Evolutionary conservation across 2,888 invertebrate genomes (phyloP), one percentile per base, ranked within the genome.

Genomic region (Clunio marinus): DNA sequence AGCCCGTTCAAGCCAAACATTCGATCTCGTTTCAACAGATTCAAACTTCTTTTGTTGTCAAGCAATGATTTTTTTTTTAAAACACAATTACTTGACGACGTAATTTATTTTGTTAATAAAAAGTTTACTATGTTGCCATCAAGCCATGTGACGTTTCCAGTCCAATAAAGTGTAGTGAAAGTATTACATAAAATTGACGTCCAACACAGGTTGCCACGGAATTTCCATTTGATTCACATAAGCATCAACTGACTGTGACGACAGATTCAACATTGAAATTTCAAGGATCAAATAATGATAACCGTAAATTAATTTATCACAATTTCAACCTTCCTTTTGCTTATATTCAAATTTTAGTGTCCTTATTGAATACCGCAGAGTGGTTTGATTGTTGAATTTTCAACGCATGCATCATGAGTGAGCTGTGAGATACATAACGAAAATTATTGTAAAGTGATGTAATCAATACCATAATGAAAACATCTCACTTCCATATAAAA

Each of bases 121-220:
- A n/a, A n/a, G n/a, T n/a, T n/a, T n/a, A n/a, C n/a, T n/a, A n/a
- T n/a, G n/a, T n/a, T n/a, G n/a, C n/a, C n/a, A n/a, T n/a, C n/a
- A n/a, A n/a, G n/a, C n/a, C n/a, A n/a, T n/a, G n/a, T n/a, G n/a
- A n/a, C n/a, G n/a, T 51, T 51, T 51, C 51, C 51, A 51, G 51
- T 51, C 24, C 51, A 51, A n/a, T n/a, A n/a, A n/a, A 20, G 24
- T 51, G 51, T 35, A 37, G 62, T 62, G 62, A 62, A 62, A 62
- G 62, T 62, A 20, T 62, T 62, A 32, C 62, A 20, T 62, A 62
- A 62, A 62, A 58, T 51, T 27, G 57, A 51, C 2, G 51, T 22
- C 22, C 20, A 22, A 22, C 51, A 7, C 8, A 7, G 22, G n/a
- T n/a, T n/a, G 45, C n/a, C n/a, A 15, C 15, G 51, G 51, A 22